These are phyloP conservation scores for Diorhabda elongata DNA, from an alignment of 1,140 invertebrate genomes.

Conservation along the genomic window DNA sequence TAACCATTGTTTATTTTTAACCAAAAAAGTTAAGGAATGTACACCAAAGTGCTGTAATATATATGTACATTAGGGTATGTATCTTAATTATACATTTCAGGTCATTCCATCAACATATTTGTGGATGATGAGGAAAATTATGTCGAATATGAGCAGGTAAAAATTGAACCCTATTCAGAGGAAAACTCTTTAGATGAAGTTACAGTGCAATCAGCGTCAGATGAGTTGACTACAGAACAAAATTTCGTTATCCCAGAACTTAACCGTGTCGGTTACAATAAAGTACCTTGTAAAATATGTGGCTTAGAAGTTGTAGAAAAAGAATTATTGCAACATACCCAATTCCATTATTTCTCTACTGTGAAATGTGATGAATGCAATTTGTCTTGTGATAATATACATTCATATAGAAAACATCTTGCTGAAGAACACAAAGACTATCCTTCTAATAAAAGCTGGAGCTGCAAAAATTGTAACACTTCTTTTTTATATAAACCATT, in stretches of 20 bases:
- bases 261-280: neutral
- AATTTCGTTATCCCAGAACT: neutral
- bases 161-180: neutral
- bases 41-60: no score
- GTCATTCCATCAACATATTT: no score
- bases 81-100: no score
- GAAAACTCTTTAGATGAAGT: conserved; percentile 5
- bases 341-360: conserved; percentile 7
- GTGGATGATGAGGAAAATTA: neutral
- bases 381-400: neutral
- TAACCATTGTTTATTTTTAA: no score
- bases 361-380: conserved; percentile 15
- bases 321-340: conserved; percentile 8
- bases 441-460: neutral
- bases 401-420: conserved; percentile 13
- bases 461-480: conserved; percentile 4
- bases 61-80: no score
- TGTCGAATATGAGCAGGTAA: neutral
- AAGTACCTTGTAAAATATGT: conserved; percentile 16
- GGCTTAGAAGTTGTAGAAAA: neutral
- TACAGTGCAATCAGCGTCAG: neutral
- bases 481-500: conserved; percentile 15
- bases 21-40: no score
- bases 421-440: conserved; percentile 4
- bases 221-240: neutral